Evolutionary conservation across 1,140 invertebrate genomes (phyloP).

Genomic region (Aphelenchoides avenae): DNA sequence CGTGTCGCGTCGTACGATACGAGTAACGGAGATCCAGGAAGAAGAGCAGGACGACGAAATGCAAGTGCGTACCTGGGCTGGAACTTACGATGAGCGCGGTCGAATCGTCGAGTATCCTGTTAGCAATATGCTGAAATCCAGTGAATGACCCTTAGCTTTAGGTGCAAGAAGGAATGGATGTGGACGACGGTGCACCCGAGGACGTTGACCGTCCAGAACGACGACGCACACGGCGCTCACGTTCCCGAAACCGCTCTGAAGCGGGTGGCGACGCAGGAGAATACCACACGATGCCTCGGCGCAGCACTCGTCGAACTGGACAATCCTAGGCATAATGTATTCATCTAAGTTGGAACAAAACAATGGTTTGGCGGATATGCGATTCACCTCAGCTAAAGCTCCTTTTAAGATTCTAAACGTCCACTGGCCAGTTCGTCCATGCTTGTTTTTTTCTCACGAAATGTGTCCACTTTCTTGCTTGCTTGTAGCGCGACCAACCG

Average conservation of each 20-base stretch:
- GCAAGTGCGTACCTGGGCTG: slow-evolving; percentile 35
- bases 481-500: too few species aligned
- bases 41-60: slow-evolving; percentile 26
- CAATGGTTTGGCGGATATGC: too few species aligned
- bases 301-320: slow-evolving; percentile 25
- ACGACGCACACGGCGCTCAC: slow-evolving; percentile 29
- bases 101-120: slow-evolving; percentile 20
- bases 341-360: too few species aligned
- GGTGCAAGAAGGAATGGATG: background rate
- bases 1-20: background rate
- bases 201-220: too few species aligned
- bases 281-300: slow-evolving; percentile 18
- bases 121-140: slow-evolving; percentile 2
- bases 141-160: background rate
- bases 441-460: too few species aligned
- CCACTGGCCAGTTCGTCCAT: too few species aligned
- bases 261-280: background rate
- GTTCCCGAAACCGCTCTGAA: slow-evolving; percentile 17
- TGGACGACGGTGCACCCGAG: slow-evolving; percentile 3
- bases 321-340: too few species aligned
- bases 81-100: slow-evolving; percentile 23
- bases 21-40: slow-evolving; percentile 11
- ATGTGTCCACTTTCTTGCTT: too few species aligned
- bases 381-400: too few species aligned
- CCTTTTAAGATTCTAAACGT: too few species aligned